Base-by-base conservation (phyloP, 2,113 vertebrate genomes). In the Cephalopterus ornatus region DNA sequence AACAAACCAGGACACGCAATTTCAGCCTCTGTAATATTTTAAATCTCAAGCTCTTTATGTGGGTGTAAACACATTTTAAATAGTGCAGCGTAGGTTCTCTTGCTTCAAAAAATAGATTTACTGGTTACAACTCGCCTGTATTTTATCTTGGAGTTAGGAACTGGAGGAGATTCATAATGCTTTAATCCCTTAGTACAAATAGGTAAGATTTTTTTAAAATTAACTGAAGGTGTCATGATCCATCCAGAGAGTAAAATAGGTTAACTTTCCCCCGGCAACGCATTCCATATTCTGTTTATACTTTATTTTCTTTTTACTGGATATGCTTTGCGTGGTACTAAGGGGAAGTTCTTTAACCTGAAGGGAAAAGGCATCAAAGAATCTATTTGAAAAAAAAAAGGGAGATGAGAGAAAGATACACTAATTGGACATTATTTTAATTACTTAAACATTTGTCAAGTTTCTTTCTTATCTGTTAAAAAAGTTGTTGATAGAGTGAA, bases 271-370 rank as follows among this genome's bases (percentile, higher is more conserved):
- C 41, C 47, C 3, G 67, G 87, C 74, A 96, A 76, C 24, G 28
- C 78, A 89, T 96, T 94, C n/a, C 59, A 8, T 83, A 88, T 89
- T 95, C 74, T 90, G 66, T 93, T 96, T 93, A 87, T 92, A 82
- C 56, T 88, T 75, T 39, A 33, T 85, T 92, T 82, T 78, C 35
- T 49, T 89, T 85, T 76, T 58, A 56, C 14, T 0, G 0, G 50
- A 55, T 70, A 19, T 15, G 8, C 50, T 85, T 92, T 58, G 15
- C 76, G 8, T 70, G 47, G 23, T 15, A 85, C 44, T 66, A 24
- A 92, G 30, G 23, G 70, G 35, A 84, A 82, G 67, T 79, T 80
- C 49, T 95, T 90, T 93, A 89, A 88, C 61, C 87, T 92, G 49
- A 66, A 70, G 67, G 63, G 62, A 88, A 94, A 92, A 93, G 27